Conservation (phyloP, 30 jellyfish, hydroid and myxozoan genomes). For the Aurelia aurita complex sp. Pacific region DNA sequence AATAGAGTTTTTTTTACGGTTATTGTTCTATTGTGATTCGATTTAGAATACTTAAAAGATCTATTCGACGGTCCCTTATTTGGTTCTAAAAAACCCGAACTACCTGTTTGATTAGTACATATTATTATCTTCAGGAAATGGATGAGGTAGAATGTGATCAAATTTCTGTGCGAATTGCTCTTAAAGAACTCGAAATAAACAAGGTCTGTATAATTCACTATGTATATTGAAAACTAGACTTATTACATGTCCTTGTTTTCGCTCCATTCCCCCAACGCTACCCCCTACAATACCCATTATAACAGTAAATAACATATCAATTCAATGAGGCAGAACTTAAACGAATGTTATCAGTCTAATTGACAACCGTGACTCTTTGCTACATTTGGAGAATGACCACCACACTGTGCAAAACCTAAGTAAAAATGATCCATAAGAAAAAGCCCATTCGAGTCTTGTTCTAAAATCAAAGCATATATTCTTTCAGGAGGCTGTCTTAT, state of each 20-base stretch:
- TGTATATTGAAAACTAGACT: no score
- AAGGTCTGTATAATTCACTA: slow-evolving; percentile 13
- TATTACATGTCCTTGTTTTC: no score
- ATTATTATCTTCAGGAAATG: slow-evolving; percentile 30
- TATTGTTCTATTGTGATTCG: no score
- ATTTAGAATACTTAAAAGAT: background rate
- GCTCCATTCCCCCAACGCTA: no score
- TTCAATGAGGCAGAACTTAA: no score
- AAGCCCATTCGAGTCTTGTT: background rate
- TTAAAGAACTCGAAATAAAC: slow-evolving; percentile 87
- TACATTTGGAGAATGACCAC: no score
- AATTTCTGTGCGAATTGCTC: slow-evolving; percentile 85
- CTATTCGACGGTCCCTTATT: background rate
- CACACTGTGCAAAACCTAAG: background rate
- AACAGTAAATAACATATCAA: no score
- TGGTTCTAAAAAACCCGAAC: background rate
- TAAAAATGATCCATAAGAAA: background rate
- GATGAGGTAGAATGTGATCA: slow-evolving; percentile 87
- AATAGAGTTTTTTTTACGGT: no score
- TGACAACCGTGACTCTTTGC: no score
- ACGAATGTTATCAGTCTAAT: no score
- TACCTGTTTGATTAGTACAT: background rate
- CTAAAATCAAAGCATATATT: background rate
- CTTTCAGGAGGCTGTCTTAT: slow-evolving; percentile 50
- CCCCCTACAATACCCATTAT: no score